Evolutionary conservation across 2,113 vertebrate species (phyloP).

Genomic region (Pogonocichla stellata): DNA sequence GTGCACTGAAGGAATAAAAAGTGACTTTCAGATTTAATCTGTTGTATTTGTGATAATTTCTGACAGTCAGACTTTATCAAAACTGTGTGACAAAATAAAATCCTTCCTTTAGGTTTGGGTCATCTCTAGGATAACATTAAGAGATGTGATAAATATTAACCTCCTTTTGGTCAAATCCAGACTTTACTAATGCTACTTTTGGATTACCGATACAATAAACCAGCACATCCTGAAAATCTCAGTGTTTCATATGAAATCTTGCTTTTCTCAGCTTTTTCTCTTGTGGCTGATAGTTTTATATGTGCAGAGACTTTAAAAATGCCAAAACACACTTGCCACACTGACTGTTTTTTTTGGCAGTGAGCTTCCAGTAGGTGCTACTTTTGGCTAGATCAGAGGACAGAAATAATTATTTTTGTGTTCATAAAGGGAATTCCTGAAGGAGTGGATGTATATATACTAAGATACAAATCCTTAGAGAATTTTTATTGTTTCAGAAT

Average conservation of each 20-base stretch:
- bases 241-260: neutral
- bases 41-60: neutral
- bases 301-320: neutral
- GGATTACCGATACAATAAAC: neutral
- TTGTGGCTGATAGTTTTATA: neutral
- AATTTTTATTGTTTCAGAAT: neutral
- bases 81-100: neutral
- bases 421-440: neutral
- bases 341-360: neutral
- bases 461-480: neutral
- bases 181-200: neutral
- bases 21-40: neutral
- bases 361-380: neutral
- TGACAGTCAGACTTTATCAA: neutral
- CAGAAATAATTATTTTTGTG: neutral
- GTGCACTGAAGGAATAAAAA: neutral
- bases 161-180: neutral
- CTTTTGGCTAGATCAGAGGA: neutral
- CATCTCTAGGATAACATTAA: neutral
- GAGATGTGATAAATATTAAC: neutral
- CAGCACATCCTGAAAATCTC: neutral
- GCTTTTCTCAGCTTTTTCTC: neutral
- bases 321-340: fast-evolving
- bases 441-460: neutral
- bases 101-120: neutral